Conservation (phyloP, 2,888 invertebrate species). For the Branchellion lobata region DNA sequence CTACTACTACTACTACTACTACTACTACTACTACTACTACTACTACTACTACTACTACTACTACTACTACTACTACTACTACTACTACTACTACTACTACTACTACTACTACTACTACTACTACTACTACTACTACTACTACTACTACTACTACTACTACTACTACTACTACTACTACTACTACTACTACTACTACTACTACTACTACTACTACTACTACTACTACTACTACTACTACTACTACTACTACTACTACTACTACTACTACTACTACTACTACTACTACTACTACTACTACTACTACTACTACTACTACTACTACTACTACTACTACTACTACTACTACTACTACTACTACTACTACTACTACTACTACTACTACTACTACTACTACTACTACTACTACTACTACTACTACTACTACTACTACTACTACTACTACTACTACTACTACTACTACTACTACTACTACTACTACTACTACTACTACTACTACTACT, state of each 20-base stretch:
- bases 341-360: background rate
- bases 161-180: background rate
- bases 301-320: background rate
- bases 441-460: background rate
- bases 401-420: background rate
- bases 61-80: background rate
- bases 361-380: background rate
- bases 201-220: background rate
- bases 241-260: too few species aligned
- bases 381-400: background rate
- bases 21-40: background rate
- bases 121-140: background rate
- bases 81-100: background rate
- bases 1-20: background rate
- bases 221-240: too few species aligned
- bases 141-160: too few species aligned
- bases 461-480: background rate
- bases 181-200: background rate
- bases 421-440: background rate
- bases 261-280: background rate
- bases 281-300: background rate
- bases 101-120: background rate
- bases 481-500: background rate
- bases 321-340: background rate
- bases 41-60: background rate